These are phyloP conservation scores for Anguilla rostrata DNA, from an alignment of 2,113 vertebrate species.

Conservation along the genomic window DNA sequence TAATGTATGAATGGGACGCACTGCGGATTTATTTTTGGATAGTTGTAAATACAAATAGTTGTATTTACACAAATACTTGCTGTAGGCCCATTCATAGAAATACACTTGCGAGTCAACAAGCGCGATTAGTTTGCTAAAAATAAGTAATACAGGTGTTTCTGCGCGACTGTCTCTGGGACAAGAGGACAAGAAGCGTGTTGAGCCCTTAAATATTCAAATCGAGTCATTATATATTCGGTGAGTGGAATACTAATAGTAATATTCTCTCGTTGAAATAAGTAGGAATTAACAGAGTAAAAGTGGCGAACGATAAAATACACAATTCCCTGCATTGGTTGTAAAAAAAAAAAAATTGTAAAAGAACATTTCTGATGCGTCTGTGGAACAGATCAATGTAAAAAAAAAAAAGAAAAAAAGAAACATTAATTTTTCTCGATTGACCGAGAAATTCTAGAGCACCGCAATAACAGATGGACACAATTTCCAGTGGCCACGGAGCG, in stretches of 20 bases:
- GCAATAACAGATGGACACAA: slow-evolving; percentile 8
- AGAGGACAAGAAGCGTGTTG: not conserved
- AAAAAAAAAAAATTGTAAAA: not conserved
- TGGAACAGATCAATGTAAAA: slow-evolving; percentile 7
- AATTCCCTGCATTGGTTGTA: not conserved
- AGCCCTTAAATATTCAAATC: not conserved
- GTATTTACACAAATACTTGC: too few species aligned
- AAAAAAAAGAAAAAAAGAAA: too few species aligned
- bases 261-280: not conserved
- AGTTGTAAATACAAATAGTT: not conserved
- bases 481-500: not conserved
- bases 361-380: not conserved
- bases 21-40: not conserved
- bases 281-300: slow-evolving; percentile 14
- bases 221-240: too few species aligned
- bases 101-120: not conserved
- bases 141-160: not conserved
- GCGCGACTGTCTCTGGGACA: not conserved
- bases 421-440: not conserved
- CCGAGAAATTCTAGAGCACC: not conserved
- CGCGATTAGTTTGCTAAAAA: not conserved
- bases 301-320: not conserved
- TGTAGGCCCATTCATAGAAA: not conserved
- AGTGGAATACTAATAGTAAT: too few species aligned
- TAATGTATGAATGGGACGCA: not conserved